Percentiles rank a stretch among this genome's conserved stretches.
Evolutionary conservation across 2,888 invertebrate species (phyloP).

Genomic region (Idaea aversata): DNA sequence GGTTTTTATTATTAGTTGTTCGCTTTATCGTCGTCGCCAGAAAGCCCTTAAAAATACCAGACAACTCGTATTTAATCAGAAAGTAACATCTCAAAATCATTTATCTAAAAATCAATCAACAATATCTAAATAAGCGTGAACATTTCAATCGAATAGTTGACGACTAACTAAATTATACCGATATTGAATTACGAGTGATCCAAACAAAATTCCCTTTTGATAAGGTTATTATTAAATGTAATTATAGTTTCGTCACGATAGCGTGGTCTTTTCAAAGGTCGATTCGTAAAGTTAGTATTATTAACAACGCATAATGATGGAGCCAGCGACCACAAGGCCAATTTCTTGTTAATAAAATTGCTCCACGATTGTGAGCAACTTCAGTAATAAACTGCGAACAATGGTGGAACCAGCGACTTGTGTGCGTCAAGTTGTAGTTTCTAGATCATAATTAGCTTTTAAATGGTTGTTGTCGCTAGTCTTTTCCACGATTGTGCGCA

Average conservation of each 20-base stretch:
- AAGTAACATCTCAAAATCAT: constrained; percentile 20
- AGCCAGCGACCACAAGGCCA: background rate
- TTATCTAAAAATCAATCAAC: constrained; percentile 40
- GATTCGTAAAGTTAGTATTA: constrained; percentile 26
- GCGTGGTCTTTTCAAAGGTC: constrained; percentile 40
- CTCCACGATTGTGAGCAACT: too few species aligned
- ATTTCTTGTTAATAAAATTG: too few species aligned
- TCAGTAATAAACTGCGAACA: too few species aligned
- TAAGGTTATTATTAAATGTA: constrained; percentile 67
- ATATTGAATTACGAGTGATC: constrained; percentile 53
- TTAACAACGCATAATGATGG: constrained; percentile 9
- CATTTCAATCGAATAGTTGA: constrained; percentile 50
- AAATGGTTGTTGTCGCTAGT: too few species aligned
- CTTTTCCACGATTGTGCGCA: too few species aligned
- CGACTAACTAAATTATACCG: constrained; percentile 56
- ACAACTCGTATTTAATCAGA: background rate
- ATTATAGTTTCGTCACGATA: constrained; percentile 73
- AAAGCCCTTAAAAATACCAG: background rate
- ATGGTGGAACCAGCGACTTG: too few species aligned
- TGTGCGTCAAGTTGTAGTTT: too few species aligned
- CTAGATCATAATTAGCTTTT: too few species aligned
- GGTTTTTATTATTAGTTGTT: too few species aligned
- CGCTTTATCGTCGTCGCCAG: background rate
- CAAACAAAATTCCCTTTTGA: constrained; percentile 63
- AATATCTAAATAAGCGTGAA: constrained; percentile 50